Base-by-base conservation (phyloP, 2,888 invertebrate genomes). In the Chrysolina oricalcia region DNA sequence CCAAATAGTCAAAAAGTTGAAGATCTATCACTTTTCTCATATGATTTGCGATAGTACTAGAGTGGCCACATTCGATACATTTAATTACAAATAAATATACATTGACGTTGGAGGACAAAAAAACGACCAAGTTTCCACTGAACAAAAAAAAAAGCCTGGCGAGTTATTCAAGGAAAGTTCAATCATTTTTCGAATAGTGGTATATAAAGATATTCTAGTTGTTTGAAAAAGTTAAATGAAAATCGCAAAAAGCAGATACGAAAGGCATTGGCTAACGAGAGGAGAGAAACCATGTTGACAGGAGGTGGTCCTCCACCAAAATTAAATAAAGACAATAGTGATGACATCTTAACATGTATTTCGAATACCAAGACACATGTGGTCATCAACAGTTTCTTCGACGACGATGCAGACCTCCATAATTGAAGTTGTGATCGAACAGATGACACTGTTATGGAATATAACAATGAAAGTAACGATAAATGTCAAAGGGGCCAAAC, bases 151-250 rank as follows among this genome's bases (percentile, higher is more conserved):
- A 70, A 62, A 19, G 43, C 62, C 11, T 70, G 70, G 70, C 13
- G 40, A 17, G 21, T 13, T n/a, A 70, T 70, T 27, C 6, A 6
- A 5, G 70, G 62, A 40, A 15, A 56, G 6, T 56, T 56, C 17
- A 56, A 56, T 41, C 35, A 23, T 40, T 15, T 40, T 46, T 50
- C 27, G 2, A 23, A 11, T 59, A 68, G 48, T 48, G 11, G 8
- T n/a, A 68, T 48, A 19, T 62, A 40, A 23, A 70, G 59, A 17
- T 62, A 23, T 59, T 35, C 62, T 11, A 41, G 13, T 70, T 62
- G 40, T 62, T 70, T 62, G 40, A 70, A 62, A 40, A 70, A 70
- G 41, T 70, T 59, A 9, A 35, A 62, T 15, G 70, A 62, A 15
- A 70, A 70, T 62, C 17, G 43, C 17, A 70, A 70, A 62, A 70